phyloP scores from a whole-genome alignment of 2,113 vertebrate species.

The Spea multiplicata region DNA sequence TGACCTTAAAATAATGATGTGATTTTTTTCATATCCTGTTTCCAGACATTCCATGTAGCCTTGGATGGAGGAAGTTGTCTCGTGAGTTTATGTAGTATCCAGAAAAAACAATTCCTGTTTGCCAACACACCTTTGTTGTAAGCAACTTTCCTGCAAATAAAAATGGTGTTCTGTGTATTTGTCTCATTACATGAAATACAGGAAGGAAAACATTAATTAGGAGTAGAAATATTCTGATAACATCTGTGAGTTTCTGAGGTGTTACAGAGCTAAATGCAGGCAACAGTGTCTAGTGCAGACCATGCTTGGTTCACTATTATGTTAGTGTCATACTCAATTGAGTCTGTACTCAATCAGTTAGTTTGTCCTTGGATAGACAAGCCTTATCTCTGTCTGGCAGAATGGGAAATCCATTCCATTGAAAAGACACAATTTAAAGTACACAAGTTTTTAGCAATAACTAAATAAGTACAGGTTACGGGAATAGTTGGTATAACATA shows the following conservation, averaged over 20 bases:
- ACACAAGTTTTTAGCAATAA: too few species aligned
- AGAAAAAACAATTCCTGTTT: background rate
- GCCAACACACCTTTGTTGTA: background rate
- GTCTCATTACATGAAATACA: background rate
- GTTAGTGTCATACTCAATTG: too few species aligned
- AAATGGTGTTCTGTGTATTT: background rate
- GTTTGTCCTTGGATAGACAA: too few species aligned
- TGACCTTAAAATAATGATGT: background rate
- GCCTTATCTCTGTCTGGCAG: too few species aligned
- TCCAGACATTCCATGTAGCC: background rate
- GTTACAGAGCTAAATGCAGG: too few species aligned
- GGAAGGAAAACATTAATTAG: conserved; percentile 5
- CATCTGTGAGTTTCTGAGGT: background rate
- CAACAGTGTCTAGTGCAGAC: too few species aligned
- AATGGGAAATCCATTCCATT: too few species aligned
- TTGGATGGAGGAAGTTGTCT: background rate
- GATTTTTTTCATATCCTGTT: background rate
- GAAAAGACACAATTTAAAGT: too few species aligned
- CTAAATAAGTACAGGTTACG: too few species aligned
- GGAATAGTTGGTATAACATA: too few species aligned
- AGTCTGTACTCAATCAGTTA: too few species aligned
- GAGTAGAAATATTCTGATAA: background rate
- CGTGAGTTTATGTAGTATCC: background rate
- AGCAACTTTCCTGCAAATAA: background rate
- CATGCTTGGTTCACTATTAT: too few species aligned